A percentile compares a stretch with the other conserved stretches of the same genome.
Conservation (phyloP, 2,113 vertebrate species). For the Brachyistius frenatus region DNA sequence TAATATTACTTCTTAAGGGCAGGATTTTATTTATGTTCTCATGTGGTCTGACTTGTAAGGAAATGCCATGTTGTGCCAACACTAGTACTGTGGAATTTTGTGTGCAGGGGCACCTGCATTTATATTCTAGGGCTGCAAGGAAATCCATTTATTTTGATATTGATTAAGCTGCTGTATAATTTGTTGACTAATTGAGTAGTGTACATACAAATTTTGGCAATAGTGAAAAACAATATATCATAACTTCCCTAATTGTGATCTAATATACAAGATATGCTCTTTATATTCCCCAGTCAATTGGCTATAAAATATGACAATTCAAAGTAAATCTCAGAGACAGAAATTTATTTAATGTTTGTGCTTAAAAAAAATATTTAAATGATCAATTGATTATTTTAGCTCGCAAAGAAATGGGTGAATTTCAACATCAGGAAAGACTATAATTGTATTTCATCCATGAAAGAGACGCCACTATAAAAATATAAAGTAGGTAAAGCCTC, state of each 20-base stretch:
- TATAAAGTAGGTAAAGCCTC: not conserved
- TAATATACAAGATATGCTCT: too few relatives aligned
- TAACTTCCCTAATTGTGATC: too few relatives aligned
- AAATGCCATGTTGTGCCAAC: not conserved
- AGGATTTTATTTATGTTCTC: not conserved
- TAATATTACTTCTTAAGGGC: not conserved
- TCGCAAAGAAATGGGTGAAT: not conserved
- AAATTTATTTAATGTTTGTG: not conserved
- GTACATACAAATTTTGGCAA: too few relatives aligned
- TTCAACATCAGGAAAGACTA: slow-evolving; percentile 16
- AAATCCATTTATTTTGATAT: not conserved
- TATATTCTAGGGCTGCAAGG: not conserved
- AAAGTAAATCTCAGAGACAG: not conserved
- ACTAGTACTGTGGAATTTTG: not conserved
- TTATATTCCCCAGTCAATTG: not conserved
- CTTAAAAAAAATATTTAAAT: not conserved
- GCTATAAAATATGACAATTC: not conserved
- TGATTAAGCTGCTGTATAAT: not conserved
- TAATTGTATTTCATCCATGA: slow-evolving; percentile 14
- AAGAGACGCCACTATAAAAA: slow-evolving; percentile 2
- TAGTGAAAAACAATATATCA: too few relatives aligned
- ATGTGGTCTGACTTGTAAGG: not conserved
- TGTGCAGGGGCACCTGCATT: not conserved
- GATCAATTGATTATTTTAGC: not conserved
- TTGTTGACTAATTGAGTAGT: not conserved